phyloP scores from a whole-genome alignment of 2,888 invertebrate genomes.

The Erebia aethiops region DNA sequence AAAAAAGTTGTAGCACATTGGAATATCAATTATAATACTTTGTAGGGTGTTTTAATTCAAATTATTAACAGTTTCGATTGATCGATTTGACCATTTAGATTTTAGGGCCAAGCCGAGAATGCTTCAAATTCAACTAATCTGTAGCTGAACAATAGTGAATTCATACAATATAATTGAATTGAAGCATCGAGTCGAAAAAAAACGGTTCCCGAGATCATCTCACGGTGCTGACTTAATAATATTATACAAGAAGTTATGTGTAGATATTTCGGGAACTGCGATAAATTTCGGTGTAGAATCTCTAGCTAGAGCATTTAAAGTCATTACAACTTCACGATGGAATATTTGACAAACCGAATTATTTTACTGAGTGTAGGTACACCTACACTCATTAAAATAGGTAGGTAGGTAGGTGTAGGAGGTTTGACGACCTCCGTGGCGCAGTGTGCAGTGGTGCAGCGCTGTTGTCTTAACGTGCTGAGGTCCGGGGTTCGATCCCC shows the following conservation, averaged over 20 bases:
- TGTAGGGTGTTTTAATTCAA: too few relatives aligned
- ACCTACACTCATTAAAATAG: too few relatives aligned
- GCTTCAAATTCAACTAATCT: slow-evolving; percentile 30
- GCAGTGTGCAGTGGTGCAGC: too few relatives aligned
- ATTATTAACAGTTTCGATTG: too few relatives aligned
- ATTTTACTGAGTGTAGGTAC: background rate
- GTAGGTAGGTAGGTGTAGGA: too few relatives aligned
- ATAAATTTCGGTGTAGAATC: slow-evolving; percentile 42
- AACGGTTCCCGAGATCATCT: slow-evolving; percentile 46
- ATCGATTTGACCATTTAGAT: too few relatives aligned
- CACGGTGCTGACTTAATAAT: slow-evolving; percentile 29
- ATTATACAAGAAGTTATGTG: slow-evolving; percentile 23
- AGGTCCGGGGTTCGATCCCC: too few relatives aligned
- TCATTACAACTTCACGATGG: slow-evolving; percentile 40
- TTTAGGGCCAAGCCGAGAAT: slow-evolving; percentile 37
- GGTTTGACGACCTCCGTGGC: too few relatives aligned
- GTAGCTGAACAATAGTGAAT: slow-evolving; percentile 1
- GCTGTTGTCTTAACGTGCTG: too few relatives aligned
- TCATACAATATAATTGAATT: slow-evolving; percentile 40
- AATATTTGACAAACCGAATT: slow-evolving; percentile 39
- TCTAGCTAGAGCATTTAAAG: slow-evolving; percentile 39
- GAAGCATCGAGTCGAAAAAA: slow-evolving; percentile 40
- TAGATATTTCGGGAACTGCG: slow-evolving; percentile 52
- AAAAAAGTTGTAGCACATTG: too few relatives aligned
- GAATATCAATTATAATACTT: too few relatives aligned